Evolutionary conservation across 2,113 vertebrate genomes (phyloP), one percentile per base, ranked within the genome.

Genomic region (Engystomops pustulosus): DNA sequence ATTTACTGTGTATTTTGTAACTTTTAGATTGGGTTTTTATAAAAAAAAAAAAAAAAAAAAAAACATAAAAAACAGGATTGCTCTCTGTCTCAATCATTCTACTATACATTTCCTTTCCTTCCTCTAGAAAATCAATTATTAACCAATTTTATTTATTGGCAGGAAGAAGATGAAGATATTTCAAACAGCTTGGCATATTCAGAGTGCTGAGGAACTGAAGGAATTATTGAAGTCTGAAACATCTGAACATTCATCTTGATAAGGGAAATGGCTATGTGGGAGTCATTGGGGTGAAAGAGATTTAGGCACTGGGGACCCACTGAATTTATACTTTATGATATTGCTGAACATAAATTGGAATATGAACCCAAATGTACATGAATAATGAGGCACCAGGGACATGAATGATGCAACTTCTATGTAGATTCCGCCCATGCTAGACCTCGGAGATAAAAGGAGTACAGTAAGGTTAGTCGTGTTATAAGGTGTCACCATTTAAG

Each of bases 111-210:
- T 1, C 6, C 5, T 47, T 27, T n/a, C 11, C 12, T 44, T 47
- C 4, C 44, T 7, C n/a, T 47, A 17, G 12, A 49, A 27, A 49
- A 14, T 47, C 10, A 72, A 47, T 27, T 72, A 45, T 25, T 71
- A 27, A 72, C n/a, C 14, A 87, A 67, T 55, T 2, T 78, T 81
- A 68, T 71, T 85, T 82, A 70, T 41, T 78, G 20, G 23, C 83
- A 95, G 94, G 81, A 91, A 89, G 86, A 91, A 86, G 3, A 87
- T 92, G 0, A 91, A 89, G 76, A 88, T 72, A 47, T 95, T 95
- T 90, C 67, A 87, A 70, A 87, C 89, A 60, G 53, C 89, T 1
- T 95, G 94, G 94, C 89, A 38, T 3, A 86, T 89, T 74, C 84
- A 84, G 38, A 69, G 87, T 84, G 70, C 85, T 79, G 82, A 88